Evolutionary conservation across 2,888 invertebrate species (phyloP).

Genomic region (Fragum sueziense): DNA sequence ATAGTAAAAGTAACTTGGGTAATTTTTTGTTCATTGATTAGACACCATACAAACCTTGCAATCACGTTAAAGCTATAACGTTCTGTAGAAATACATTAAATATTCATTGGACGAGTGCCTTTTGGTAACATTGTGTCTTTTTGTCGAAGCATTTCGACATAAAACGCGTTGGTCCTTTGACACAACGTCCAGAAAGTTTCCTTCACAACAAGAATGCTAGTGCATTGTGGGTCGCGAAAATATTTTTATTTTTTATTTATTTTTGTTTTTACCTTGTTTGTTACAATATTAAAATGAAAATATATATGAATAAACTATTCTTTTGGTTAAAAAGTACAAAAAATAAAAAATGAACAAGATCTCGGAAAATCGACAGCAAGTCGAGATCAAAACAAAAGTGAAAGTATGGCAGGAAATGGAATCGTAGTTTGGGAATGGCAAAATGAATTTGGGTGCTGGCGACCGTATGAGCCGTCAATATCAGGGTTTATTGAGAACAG

Average conservation of each 20-base stretch:
- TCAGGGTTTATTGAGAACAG: conserved; percentile 71
- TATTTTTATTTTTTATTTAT: conserved; percentile 10
- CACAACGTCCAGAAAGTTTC: conserved; percentile 57
- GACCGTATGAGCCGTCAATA: conserved; percentile 73
- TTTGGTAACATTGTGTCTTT: not conserved
- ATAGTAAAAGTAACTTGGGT: not conserved
- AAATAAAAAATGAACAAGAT: conserved; percentile 6
- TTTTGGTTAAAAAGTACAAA: too few species aligned
- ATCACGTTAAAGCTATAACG: too few species aligned
- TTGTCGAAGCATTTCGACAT: not conserved
- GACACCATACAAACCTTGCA: too few species aligned
- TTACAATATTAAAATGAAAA: too few species aligned
- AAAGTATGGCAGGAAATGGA: conserved; percentile 62
- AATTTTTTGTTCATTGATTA: not conserved
- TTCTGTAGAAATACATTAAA: not conserved
- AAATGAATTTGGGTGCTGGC: conserved; percentile 74
- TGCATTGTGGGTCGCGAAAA: conserved; percentile 60
- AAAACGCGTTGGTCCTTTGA: not conserved
- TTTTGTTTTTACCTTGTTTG: not conserved
- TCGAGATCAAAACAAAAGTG: conserved; percentile 49
- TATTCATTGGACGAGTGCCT: not conserved
- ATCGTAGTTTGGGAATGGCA: conserved; percentile 79
- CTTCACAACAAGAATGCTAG: conserved; percentile 71
- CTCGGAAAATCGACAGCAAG: not conserved
- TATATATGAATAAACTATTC: too few species aligned